Evolutionary conservation across 2,888 invertebrate species (phyloP).

Genomic region (Folsomia manolachei): DNA sequence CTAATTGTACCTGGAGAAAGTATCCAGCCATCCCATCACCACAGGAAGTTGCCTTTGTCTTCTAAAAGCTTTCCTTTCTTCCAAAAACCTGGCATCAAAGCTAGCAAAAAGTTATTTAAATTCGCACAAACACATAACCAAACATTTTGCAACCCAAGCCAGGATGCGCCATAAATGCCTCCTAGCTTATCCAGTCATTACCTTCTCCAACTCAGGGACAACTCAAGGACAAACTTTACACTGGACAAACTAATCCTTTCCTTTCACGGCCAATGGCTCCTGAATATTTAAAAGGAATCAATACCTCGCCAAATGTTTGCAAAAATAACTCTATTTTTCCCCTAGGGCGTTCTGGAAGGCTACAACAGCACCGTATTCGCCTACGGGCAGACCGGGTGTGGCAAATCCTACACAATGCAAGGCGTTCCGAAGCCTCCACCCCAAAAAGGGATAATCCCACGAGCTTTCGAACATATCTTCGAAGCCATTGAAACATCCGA

Average conservation of each 20-base stretch:
- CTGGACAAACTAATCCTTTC: no score
- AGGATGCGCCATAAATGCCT: no score
- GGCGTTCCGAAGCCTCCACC: slow-evolving; percentile 60
- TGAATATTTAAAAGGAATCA: background rate
- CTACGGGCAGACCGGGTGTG: slow-evolving; percentile 89
- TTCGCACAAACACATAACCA: no score
- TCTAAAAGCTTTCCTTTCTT: no score
- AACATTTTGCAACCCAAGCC: no score
- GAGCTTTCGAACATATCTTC: slow-evolving; percentile 84
- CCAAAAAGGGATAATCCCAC: slow-evolving; percentile 67
- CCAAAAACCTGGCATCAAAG: no score
- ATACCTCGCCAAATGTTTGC: no score
- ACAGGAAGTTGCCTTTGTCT: no score
- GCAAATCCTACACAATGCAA: slow-evolving; percentile 88
- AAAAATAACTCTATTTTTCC: slow-evolving; percentile 16
- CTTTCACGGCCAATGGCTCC: background rate
- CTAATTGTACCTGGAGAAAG: no score
- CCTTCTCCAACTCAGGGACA: background rate
- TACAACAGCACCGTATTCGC: slow-evolving; percentile 92
- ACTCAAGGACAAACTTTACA: background rate
- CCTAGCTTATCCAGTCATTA: background rate
- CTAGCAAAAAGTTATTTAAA: no score
- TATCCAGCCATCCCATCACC: no score
- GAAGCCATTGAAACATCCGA: slow-evolving; percentile 74
- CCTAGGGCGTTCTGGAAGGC: slow-evolving; percentile 78